Percentiles rank a stretch among this genome's conserved stretches.
phyloP scores from a whole-genome alignment of 2,113 vertebrate species.

The Neogale vison region DNA sequence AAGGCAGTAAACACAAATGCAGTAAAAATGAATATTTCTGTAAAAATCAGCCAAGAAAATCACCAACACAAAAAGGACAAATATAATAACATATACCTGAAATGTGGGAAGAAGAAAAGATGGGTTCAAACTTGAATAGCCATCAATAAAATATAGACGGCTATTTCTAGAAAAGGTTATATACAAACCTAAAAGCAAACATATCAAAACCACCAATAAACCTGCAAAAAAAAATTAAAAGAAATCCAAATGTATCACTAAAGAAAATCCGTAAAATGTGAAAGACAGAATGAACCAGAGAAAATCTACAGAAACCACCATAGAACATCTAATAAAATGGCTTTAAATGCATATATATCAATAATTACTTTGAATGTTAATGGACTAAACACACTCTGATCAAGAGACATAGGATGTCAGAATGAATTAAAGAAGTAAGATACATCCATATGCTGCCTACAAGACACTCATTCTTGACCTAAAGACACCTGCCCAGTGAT shows the following conservation, averaged over 20 bases:
- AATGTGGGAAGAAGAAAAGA: background rate
- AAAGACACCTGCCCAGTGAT: background rate
- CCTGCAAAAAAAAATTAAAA: background rate
- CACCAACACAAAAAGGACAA: too few species aligned
- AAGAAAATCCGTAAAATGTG: background rate
- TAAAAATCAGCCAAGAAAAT: too few species aligned
- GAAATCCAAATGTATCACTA: background rate
- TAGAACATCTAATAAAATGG: background rate
- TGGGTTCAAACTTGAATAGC: background rate
- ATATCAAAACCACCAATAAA: background rate
- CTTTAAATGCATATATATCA: background rate
- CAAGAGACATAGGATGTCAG: background rate
- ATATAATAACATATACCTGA: too few species aligned
- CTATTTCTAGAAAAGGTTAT: background rate
- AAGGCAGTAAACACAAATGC: too few species aligned
- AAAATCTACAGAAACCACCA: background rate
- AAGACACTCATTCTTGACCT: background rate
- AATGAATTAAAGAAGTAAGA: background rate
- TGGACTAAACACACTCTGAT: background rate
- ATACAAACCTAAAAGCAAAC: background rate
- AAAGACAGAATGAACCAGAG: background rate
- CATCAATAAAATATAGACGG: background rate
- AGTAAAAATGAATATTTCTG: too few species aligned
- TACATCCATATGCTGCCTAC: background rate
- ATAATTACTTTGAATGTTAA: background rate